Evolutionary conservation across 1,140 invertebrate species (phyloP), one percentile per base, ranked within the genome.

Genomic region (Chrysoperla carnea): DNA sequence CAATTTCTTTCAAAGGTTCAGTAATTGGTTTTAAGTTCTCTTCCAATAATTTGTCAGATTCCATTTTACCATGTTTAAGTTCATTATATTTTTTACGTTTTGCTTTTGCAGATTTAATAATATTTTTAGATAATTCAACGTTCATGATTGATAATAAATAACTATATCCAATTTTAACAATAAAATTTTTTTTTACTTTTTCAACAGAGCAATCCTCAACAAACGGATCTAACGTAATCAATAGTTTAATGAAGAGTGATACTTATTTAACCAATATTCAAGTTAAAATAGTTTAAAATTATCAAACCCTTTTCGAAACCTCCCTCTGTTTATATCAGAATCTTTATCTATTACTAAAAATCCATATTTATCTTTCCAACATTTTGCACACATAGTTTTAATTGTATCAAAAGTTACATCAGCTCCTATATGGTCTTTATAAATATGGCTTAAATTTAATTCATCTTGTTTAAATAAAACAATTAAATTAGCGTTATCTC

Each of bases 391-490:
- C 8, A 55, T 39, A 1, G 51, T 29, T 41, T 47, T 48, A 44
- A 60, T 56, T 39, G 44, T 17, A 15, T 49, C 15, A 42, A 48
- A 58, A 8, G 29, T 23, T 50, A 59, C 55, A 48, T 57, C 55
- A 12, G 48, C 57, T n/a, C n/a, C n/a, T n/a, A n/a, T n/a, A n/a
- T n/a, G 52, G 53, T 63, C 58, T 45, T 59, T 47, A 47, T 61
- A 62, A 13, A 62, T 41, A 46, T 61, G 57, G 42, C 52, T 57
- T 9, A 62, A 41, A 52, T 63, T 65, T 9, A 52, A 46, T 29
- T 59, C 55, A 54, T 64, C 57, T 49, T 61, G 56, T 45, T 53
- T 55, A 45, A 64, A 64, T n/a, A 61, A 6, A 37, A 59, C 48
- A 14, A 63, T 37, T 23, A 64, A 51, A 47, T 63, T 63, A 7